Base-by-base conservation (phyloP, 2,888 invertebrate species). In the Amiota mariae region DNA sequence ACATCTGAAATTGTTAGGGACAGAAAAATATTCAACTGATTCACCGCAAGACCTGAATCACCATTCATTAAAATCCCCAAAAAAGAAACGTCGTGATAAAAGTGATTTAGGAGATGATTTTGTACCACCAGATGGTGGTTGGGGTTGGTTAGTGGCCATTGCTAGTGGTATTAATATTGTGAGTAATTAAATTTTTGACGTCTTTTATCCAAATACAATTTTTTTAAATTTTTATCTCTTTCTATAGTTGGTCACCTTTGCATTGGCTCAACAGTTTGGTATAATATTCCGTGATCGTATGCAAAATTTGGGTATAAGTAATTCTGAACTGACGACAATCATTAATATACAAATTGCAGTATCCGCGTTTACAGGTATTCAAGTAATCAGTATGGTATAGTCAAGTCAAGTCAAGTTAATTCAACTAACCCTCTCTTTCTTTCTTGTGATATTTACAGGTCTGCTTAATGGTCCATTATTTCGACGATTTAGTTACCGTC, bases 101-200 rank as follows among this genome's bases (percentile, higher is more conserved):
- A 88, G 88, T 72, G 88, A 90, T 79, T 82, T 90, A 75, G 90
- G 90, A 61, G 87, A 91, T 48, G 92, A 93, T 74, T 94, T 94
- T 81, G 89, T 92, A 61, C 92, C 94, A 3, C 95, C 95, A 0
- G 95, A 95, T 87, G 95, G 95, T 0, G 95, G 94, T 0, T 95
- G 94, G 94, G 90, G 90, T 4, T 95, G 95, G 95, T 90, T 94
- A 87, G 91, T 95, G 68, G 92, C 94, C 46, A 82, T 94, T 36
- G 94, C 94, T 15, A 93, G 93, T 77, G 94, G 94, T 82, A 91
- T 94, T 81, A 93, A 93, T 72, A 94, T 94, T 83, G 95, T 95
- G 89, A 92, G 93, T 92, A 67, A 8, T 4, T 12, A 10, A 47
- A 11, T 9, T 2, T 9, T 64, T 10, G 10, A 1, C 1, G 46